Base-by-base conservation (phyloP, 1,140 invertebrate species). In the Drosophila repleta region DNA sequence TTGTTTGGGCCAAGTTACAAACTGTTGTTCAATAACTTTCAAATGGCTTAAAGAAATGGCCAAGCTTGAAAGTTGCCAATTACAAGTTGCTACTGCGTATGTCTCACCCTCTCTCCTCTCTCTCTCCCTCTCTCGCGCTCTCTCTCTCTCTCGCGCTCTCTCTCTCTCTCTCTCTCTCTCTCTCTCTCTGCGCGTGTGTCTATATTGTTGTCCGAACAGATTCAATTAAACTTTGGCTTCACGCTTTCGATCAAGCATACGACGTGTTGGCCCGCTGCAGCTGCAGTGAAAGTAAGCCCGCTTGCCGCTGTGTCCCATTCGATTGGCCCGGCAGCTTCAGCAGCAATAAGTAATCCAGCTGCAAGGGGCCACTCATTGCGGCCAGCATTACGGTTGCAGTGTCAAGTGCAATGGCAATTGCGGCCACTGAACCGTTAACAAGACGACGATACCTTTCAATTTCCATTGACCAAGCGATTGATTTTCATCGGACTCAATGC, bases 211-310 rank as follows among this genome's bases (percentile, higher is more conserved):
- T 52, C 35, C 45, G 37, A 26, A 64, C 55, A 80, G 65, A 81
- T 85, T 85, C 82, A 85, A 85, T 85, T 85, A 85, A 85, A 87
- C 82, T 85, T 87, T 87, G 71, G 55, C 82, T 85, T 82, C 79
- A 78, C 82, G 82, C 82, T 87, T 87, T 82, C 75, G 63, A 88
- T 87, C 78, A 69, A 74, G 57, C 57, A 74, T 69, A 73, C 70
- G 64, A 67, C 64, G 64, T 53, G 64, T 68, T 53, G 61, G 56
- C 17, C 46, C 62, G 68, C 65, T 20, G 39, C 53, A 45, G 49
- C 62, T 66, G 32, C 35, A 87, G 82, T 87, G 82, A 87, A 87
- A 87, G 82, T 83, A 60, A 70, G 7, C 18, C 58, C 29, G 60
- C 18, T 13, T 7, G 35, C 11, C 26, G 46, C 43, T 41, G 17